These are phyloP conservation scores for Atopsyche davidsoni DNA, from an alignment of 1,140 invertebrate genomes.

Conservation along the genomic window DNA sequence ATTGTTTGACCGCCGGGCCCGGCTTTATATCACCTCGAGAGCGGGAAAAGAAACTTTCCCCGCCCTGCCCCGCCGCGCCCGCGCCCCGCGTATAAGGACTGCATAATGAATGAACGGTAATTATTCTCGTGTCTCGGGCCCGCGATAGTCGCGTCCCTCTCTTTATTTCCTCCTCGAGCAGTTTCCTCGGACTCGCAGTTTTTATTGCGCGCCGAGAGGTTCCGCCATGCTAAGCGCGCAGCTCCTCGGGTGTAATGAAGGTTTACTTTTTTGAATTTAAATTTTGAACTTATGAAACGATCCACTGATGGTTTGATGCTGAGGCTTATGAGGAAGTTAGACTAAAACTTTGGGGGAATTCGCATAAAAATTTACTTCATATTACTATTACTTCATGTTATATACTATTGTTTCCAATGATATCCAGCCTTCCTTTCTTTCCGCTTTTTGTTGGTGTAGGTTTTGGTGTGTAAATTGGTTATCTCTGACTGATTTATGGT, in stretches of 20 bases:
- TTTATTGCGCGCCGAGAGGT: constrained; percentile 20
- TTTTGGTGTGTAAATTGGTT: too few relatives aligned
- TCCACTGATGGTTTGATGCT: too few relatives aligned
- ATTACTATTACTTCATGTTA: too few relatives aligned
- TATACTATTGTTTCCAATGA: too few relatives aligned
- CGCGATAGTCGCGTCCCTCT: constrained; percentile 24
- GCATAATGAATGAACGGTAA: constrained; percentile 43
- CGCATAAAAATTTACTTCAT: too few relatives aligned
- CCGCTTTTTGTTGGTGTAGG: too few relatives aligned
- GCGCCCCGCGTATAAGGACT: constrained; percentile 31
- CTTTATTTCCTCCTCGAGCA: constrained; percentile 20
- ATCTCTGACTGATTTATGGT: constrained; percentile 3
- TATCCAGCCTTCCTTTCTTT: too few relatives aligned
- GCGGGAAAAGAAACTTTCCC: constrained; percentile 21
- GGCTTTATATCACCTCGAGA: not conserved
- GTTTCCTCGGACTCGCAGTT: not conserved
- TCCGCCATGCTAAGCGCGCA: constrained; percentile 10
- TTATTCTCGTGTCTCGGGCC: constrained; percentile 39
- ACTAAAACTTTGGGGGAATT: too few relatives aligned
- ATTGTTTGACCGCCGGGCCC: constrained; percentile 37
- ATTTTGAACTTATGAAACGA: too few relatives aligned
- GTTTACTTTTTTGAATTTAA: too few relatives aligned
- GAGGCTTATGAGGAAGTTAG: too few relatives aligned
- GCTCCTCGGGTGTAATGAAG: too few relatives aligned
- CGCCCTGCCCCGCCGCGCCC: constrained; percentile 9